A percentile compares a stretch with the other conserved stretches of the same genome.
Evolutionary conservation across 2,888 invertebrate species (phyloP).

Genomic region (Athalia rosae): DNA sequence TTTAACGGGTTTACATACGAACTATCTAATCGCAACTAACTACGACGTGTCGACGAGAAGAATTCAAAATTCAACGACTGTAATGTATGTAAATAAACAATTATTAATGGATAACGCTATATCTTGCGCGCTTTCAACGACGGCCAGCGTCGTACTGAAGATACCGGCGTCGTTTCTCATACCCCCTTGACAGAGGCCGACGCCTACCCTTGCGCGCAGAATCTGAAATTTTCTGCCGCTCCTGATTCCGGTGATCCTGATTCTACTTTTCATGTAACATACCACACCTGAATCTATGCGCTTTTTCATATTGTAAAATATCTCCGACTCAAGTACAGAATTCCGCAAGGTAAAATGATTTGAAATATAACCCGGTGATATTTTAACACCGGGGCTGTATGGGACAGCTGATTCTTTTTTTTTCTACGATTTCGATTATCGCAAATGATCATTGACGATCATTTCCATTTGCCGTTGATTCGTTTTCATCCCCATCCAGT

Average conservation of each 20-base stretch:
- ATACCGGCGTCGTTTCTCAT: constrained; percentile 45
- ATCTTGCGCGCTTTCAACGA: constrained; percentile 52
- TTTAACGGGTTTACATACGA: too few species aligned
- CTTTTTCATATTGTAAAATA: not conserved
- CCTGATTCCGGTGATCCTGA: not conserved
- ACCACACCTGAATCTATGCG: constrained; percentile 23
- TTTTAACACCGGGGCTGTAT: too few species aligned
- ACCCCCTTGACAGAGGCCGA: constrained; percentile 61
- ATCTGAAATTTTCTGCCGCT: constrained; percentile 46
- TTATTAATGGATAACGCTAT: not conserved
- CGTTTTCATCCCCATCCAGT: not conserved
- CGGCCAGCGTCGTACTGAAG: constrained; percentile 65
- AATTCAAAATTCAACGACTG: not conserved
- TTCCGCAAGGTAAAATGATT: too few species aligned
- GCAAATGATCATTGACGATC: too few species aligned
- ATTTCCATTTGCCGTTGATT: too few species aligned
- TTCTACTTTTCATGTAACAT: constrained; percentile 5
- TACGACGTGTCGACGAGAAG: not conserved
- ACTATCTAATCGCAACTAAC: not conserved
- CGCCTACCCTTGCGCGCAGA: constrained; percentile 64
- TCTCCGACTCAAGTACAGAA: too few species aligned
- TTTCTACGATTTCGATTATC: too few species aligned
- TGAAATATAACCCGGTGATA: too few species aligned
- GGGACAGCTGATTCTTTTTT: too few species aligned
- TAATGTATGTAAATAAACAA: not conserved